Evolutionary conservation across 30 jellyfish, hydroid and myxozoan genomes (phyloP), one percentile per base, ranked within the genome.

Genomic region (Phacellophora camtschatica): DNA sequence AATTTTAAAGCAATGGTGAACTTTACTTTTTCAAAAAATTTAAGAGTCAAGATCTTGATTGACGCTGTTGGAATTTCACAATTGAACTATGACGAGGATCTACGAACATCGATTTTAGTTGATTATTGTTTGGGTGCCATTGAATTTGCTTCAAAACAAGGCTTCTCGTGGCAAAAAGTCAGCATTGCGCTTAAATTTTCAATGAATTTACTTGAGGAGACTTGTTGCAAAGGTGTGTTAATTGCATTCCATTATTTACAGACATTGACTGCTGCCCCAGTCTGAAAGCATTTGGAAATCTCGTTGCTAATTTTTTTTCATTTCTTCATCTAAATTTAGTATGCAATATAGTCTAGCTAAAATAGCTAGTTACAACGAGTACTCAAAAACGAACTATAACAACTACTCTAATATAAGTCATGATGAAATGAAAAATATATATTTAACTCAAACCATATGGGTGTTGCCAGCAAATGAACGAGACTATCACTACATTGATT

Each of bases 101-200:
- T 62, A 18, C 29, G 81, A 48, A 58, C 41, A 24, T 23, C 82
- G 36, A 45, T 78, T 6, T 28, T 56, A 10, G 5, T 78, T 8
- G 82, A 78, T 31, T 78, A 25, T 30, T 62, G 74, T 55, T 65
- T 78, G 22, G 90, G 48, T 9, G 66, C 56, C 5, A 62, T 78
- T 28, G 16, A 25, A 6, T 62, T 59, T 43, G 62, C 74, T 2
- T 27, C 90, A 12, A 50, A 31, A 15, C 82, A 62, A 28, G 90
- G 90, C 45, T 78, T 78, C 33, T 20, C 77, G 15, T 78, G 90
- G 90, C 28, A 45, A 30, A 78, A 45, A 28, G 71, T 65, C 0
- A 25, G 25, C 15, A 68, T 11, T 8, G 64, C 77, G 7, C 49
- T 49, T 22, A n/a, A 22, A 15, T 61, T 78, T 45, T 35, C 51